Base-by-base conservation (phyloP, 2,113 vertebrate species). In the Carassius auratus region DNA sequence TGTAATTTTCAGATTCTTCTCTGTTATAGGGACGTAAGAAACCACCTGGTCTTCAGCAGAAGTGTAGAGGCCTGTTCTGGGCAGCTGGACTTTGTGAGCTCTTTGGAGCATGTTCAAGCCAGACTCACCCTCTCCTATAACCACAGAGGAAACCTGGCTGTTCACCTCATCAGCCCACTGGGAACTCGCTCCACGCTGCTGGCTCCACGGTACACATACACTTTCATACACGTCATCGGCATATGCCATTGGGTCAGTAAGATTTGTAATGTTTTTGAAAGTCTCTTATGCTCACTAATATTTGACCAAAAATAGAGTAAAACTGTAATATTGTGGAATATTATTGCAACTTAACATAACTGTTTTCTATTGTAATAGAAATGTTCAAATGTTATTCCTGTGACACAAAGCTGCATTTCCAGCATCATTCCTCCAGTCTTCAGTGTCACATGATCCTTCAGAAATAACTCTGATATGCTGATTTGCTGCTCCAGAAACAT, bases 121-220 rank as follows among this genome's bases (percentile, higher is more conserved):
- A 92, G 96, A 81, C 96, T 99, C 90, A 98, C 96, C 0, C 92
- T 99, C 83, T 97, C 97, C 88, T 97, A 99, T 92, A 98, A 95
- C 90, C 96, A 96, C 42, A 95, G 98, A 0, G 98, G 98, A 2
- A 98, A 98, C 92, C 88, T 99, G 93, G 97, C 96, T 90, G 96
- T 99, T 92, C 94, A 97, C 92, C 95, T 99, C 13, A 90, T 97
- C 91, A 99, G 97, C 90, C 98, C 98, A 14, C 94, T 96, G 95
- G 97, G 97, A 86, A 99, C 98, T 26, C 96, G 95, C 26, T 98
- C 97, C 89, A 98, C 96, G 73, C 94, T 99, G 64, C 94, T 99
- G 92, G 97, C 97, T 0, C 94, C 96, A 89, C 97, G 97, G 97
- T 98, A 86, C 61, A 36, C 6, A 4, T 57, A 50, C 69, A 30